Conservation (phyloP, 2,888 invertebrate genomes). For the Eremobia ochroleuca region DNA sequence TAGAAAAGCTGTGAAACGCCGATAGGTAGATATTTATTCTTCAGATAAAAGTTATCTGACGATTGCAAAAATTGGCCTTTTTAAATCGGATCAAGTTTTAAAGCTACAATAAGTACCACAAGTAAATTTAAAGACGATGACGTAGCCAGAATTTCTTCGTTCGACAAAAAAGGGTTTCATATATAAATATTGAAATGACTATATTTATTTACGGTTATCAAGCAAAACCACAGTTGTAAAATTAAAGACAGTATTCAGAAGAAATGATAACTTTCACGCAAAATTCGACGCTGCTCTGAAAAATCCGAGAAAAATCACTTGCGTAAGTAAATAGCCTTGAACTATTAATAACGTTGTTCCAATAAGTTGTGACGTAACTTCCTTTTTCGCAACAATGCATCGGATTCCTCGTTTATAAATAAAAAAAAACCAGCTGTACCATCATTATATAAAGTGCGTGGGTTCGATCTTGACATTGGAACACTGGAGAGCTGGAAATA, state of each 20-base stretch:
- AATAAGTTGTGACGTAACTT: constrained; percentile 38
- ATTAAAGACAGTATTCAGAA: background rate
- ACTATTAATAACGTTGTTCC: constrained; percentile 25
- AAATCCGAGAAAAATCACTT: constrained; percentile 15
- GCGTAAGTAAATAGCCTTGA: constrained; percentile 23
- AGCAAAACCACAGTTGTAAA: background rate
- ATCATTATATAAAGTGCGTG: constrained; percentile 57
- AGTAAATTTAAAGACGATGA: background rate
- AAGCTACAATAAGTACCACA: background rate
- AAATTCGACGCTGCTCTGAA: constrained; percentile 9
- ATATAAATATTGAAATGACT: background rate
- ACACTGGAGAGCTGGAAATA: constrained; percentile 65
- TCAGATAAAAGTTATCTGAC: no score
- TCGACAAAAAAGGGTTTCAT: background rate
- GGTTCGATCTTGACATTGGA: constrained; percentile 72
- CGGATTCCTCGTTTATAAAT: constrained; percentile 21
- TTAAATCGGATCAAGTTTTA: background rate
- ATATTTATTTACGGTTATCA: background rate
- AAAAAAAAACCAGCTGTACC: constrained; percentile 27
- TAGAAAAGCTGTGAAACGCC: no score
- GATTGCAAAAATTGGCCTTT: background rate
- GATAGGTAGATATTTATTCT: no score
- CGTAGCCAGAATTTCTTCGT: background rate
- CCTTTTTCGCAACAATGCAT: constrained; percentile 25
- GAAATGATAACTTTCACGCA: background rate